Evolutionary conservation across 2,113 vertebrate genomes (phyloP), one percentile per base, ranked within the genome.

Genomic region (Pelecanus crispus): DNA sequence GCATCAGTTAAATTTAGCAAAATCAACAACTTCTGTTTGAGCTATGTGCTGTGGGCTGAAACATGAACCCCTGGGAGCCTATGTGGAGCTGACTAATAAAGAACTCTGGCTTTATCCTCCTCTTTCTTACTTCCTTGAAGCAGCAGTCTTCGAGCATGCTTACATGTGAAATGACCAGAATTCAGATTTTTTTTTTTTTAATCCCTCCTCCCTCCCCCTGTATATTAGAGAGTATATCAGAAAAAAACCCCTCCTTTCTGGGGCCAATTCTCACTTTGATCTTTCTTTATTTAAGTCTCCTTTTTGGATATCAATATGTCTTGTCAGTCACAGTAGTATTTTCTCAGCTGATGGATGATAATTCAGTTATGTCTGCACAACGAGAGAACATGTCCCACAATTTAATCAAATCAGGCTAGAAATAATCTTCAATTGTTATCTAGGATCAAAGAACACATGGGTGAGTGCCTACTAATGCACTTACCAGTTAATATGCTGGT

Each of bases 351-450:
- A 67, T 83, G 67, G 63, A 80, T 83, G 36, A 78, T 97, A 87
- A 95, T 81, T 93, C 55, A 71, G 25, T 92, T 95, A 88, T 63
- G 44, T 90, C 68, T 88, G 50, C 24, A 61, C 42, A 84, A 34
- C 67, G 63, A 71, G 75, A 90, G 73, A 95, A 63, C 53, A 86
- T 88, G 75, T 86, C 40, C 71, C 71, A 83, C 47, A 63, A 4
- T 49, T 73, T 86, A 96, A 95, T 95, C 59, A 86, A 96, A 90
- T 92, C 45, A 55, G 40, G 12, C 34, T 73, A 70, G 55, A 86
- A 90, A 81, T 62, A 62, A 73, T 63, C 50, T 79, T 77, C 26
- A 65, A 3, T 75, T 96, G 95, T 96, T 89, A 90, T 95, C 95
- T 85, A 94, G 70, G 53, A 90, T 95, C 85, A 91, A 81, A 95